These are phyloP conservation scores for Electrona antarctica DNA, from an alignment of 2,113 vertebrate genomes.

Conservation along the genomic window DNA sequence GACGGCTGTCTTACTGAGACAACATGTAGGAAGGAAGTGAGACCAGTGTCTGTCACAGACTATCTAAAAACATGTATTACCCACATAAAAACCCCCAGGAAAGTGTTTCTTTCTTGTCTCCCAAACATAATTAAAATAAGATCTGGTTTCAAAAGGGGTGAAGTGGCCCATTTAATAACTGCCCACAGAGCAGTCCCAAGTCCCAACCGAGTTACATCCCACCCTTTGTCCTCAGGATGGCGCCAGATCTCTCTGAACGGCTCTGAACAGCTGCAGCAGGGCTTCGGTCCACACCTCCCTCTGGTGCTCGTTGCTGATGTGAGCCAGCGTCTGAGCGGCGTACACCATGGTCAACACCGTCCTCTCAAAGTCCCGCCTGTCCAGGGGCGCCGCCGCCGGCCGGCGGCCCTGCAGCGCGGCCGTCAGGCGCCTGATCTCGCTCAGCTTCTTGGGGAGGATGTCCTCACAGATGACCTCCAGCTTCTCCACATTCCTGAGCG, in stretches of 20 bases:
- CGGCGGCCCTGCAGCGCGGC: constrained; percentile 62
- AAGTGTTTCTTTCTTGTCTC: too few relatives aligned
- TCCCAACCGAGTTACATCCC: background rate
- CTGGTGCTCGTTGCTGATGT: constrained; percentile 75
- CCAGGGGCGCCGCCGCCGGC: constrained; percentile 70
- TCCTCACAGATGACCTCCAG: constrained; percentile 86
- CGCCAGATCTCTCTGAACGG: constrained; percentile 83
- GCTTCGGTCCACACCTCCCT: constrained; percentile 84
- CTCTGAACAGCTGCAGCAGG: constrained; percentile 82
- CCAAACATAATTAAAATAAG: too few relatives aligned
- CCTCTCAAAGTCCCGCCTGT: constrained; percentile 89
- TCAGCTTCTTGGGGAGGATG: constrained; percentile 87
- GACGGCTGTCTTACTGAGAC: too few relatives aligned
- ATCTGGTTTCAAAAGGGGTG: too few relatives aligned
- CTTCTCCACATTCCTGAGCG: constrained; percentile 80
- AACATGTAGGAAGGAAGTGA: too few relatives aligned
- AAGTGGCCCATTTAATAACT: too few relatives aligned
- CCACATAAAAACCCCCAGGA: too few relatives aligned
- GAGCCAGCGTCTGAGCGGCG: constrained; percentile 78
- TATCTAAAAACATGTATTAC: too few relatives aligned
- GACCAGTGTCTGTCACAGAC: too few relatives aligned
- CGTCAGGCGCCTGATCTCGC: constrained; percentile 83
- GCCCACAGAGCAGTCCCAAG: background rate
- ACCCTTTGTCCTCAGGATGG: constrained; percentile 38
- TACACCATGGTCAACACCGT: constrained; percentile 91